These are phyloP conservation scores for Kryptolebias marmoratus DNA, from an alignment of 2,113 vertebrate genomes.

Conservation along the genomic window DNA sequence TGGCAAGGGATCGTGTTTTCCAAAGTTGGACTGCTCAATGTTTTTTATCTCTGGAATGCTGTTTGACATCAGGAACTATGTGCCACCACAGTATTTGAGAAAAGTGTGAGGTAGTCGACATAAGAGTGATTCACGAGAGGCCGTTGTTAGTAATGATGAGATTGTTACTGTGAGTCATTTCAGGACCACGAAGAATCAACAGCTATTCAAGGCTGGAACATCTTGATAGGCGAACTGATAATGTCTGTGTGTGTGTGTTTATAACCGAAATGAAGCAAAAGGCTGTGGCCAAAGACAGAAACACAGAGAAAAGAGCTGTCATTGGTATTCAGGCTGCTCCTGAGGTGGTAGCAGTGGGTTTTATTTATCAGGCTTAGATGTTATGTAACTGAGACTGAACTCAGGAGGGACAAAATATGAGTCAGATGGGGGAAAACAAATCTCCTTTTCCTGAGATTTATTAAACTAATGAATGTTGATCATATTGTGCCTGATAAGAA, in stretches of 20 bases:
- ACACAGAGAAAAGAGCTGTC: background rate
- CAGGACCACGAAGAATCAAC: conserved; percentile 10
- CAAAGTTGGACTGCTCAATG: background rate
- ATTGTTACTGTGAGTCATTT: background rate
- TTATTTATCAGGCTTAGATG: conserved; percentile 6
- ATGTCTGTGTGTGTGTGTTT: conserved; percentile 22
- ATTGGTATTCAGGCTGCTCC: conserved; percentile 29
- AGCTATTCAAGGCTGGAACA: conserved; percentile 10
- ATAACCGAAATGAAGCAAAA: conserved; percentile 9
- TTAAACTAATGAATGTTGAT: background rate
- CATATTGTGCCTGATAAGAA: background rate
- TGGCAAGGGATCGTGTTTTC: background rate
- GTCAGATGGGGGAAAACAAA: background rate
- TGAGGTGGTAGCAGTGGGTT: conserved; percentile 8
- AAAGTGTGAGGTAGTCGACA: background rate
- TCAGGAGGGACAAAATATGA: conserved; percentile 1
- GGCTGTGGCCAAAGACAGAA: background rate
- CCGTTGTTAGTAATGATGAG: background rate
- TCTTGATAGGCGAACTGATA: conserved; percentile 18
- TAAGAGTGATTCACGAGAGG: conserved; percentile 3
- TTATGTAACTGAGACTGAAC: conserved; percentile 7
- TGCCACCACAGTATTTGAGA: no score
- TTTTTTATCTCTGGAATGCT: background rate
- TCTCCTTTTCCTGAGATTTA: background rate
- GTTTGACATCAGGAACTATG: no score